Base-by-base conservation (phyloP, 2,888 invertebrate genomes). In the Protophormia terraenovae region DNA sequence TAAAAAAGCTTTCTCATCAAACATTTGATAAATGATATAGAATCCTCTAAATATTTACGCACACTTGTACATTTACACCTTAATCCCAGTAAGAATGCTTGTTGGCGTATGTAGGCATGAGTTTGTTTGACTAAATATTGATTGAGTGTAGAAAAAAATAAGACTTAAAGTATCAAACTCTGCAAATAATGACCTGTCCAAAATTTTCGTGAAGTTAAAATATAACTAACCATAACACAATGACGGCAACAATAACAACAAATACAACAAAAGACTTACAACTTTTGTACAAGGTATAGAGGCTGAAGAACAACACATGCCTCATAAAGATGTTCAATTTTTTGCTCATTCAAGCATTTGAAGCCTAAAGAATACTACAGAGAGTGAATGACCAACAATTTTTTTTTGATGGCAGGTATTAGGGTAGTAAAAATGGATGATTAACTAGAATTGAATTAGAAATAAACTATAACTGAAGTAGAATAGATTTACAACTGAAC, bases 261-360 rank as follows among this genome's bases (percentile, higher is more conserved):
- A 47, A 14, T 14, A 38, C 27, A 47, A 47, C 3, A 12, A 10
- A 16, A 66, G 8, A 7, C 66, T 29, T n/a, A n/a, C n/a, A n/a
- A n/a, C n/a, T n/a, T n/a, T n/a, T n/a, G n/a, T n/a, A n/a, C n/a
- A n/a, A n/a, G n/a, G 8, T n/a, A 3, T n/a, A 29, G n/a, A 3
- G 55, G 55, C 24, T 27, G 16, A n/a, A n/a, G 3, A 53, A 19
- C 58, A 55, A 45, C 19, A 64, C 29, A 55, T 38, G 12, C n/a
- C 55, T 2, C n/a, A 27, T 27, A 5, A 8, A 72, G 24, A 41
- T 66, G 76, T 38, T 55, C 64, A 76, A 27, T 76, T 76, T n/a
- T 76, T 8, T 29, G 58, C 1, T 45, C 24, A 41, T 27, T 66
- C 24, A 66, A 66, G 38, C 62, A 41, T 50, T 64, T 55, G 12